Evolutionary conservation across 1,140 invertebrate species (phyloP).

Genomic region (Odontomachus brunneus): DNA sequence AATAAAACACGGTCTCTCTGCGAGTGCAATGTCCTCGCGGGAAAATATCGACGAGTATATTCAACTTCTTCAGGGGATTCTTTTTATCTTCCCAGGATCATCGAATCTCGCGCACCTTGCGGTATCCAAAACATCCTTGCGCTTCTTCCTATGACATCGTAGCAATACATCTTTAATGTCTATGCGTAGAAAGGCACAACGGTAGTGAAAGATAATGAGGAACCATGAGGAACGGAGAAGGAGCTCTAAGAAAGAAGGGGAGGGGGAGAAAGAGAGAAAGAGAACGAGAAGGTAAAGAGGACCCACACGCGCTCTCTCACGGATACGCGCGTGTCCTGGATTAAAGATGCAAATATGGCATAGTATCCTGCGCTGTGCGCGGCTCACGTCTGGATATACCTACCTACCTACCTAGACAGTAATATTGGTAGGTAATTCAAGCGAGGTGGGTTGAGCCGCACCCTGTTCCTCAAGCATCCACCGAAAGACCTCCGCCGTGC

Average conservation of each 20-base stretch:
- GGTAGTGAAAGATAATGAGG: slow-evolving; percentile 8
- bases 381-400: slow-evolving; percentile 73
- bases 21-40: too few relatives aligned
- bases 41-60: too few relatives aligned
- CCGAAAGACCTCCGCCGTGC: slow-evolving; percentile 57
- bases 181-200: too few relatives aligned
- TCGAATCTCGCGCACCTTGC: too few relatives aligned
- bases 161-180: too few relatives aligned
- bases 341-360: slow-evolving; percentile 81
- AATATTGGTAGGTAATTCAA: slow-evolving; percentile 83
- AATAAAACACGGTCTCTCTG: too few relatives aligned
- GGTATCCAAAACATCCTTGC: too few relatives aligned
- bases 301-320: slow-evolving; percentile 60
- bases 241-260: neutral
- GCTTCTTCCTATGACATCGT: too few relatives aligned
- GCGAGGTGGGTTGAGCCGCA: slow-evolving; percentile 82
- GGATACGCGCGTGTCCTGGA: slow-evolving; percentile 78
- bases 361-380: slow-evolving; percentile 73
- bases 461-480: slow-evolving; percentile 83
- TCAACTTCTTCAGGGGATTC: too few relatives aligned
- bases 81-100: too few relatives aligned
- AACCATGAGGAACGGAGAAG: slow-evolving; percentile 8
- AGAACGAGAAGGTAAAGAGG: slow-evolving; percentile 25
- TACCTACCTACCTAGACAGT: slow-evolving; percentile 77
- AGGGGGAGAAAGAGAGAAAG: neutral